Percentiles rank a stretch among this genome's conserved stretches.
Evolutionary conservation across 2,888 invertebrate genomes (phyloP).

Genomic region (Drosophila gaucha): DNA sequence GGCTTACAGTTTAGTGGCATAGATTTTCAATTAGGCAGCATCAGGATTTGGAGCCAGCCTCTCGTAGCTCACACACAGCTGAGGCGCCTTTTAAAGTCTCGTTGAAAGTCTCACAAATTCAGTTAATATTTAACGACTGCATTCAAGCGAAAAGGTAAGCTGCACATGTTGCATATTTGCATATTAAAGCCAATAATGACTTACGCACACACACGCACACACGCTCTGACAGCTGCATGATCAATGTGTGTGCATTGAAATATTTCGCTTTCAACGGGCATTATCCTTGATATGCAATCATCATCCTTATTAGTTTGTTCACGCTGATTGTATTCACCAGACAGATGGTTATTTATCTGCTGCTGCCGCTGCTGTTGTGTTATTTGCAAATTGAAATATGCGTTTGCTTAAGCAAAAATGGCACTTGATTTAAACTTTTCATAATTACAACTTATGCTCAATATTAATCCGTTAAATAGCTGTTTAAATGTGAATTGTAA

Average conservation of each 20-base stretch:
- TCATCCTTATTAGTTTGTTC: conserved; percentile 40
- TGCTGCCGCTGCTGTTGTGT: neutral
- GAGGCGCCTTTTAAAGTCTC: neutral
- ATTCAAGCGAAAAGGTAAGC: conserved; percentile 40
- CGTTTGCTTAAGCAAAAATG: too few species aligned
- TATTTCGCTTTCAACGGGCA: conserved; percentile 1
- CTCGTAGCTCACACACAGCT: conserved; percentile 16
- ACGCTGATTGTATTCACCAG: conserved; percentile 37
- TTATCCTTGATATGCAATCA: conserved; percentile 30
- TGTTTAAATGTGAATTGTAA: neutral
- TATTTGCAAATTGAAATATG: neutral
- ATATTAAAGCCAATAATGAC: conserved; percentile 18
- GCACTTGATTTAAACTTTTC: neutral
- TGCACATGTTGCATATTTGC: neutral
- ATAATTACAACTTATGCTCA: neutral
- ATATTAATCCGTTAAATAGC: neutral
- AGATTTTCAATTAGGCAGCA: conserved; percentile 67
- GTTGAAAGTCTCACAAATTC: neutral
- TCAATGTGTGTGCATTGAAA: conserved; percentile 26
- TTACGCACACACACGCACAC: neutral
- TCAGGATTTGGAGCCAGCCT: neutral
- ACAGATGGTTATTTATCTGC: conserved; percentile 11
- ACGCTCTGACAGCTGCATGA: conserved; percentile 27
- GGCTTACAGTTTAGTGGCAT: conserved; percentile 66
- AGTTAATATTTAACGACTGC: conserved; percentile 20